phyloP scores from a whole-genome alignment of 2,797 vertebrate genomes.

The Coregonus ussuriensis region DNA sequence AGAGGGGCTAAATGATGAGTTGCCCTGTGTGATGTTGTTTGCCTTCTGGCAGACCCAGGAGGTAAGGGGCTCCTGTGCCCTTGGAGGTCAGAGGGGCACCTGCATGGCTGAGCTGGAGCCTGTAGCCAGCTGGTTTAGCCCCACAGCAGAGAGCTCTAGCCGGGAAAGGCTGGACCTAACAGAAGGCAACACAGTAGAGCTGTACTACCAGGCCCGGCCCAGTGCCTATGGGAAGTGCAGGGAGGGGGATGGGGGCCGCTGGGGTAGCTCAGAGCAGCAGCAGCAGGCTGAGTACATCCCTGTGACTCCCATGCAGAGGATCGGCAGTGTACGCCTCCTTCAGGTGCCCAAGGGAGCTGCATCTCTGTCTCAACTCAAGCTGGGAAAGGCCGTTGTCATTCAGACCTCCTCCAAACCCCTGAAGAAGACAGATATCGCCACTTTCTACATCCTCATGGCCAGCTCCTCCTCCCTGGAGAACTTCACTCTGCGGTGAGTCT shows the following conservation, averaged over 20 bases:
- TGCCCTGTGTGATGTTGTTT: constrained; percentile 88
- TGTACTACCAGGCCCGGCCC: constrained; percentile 84
- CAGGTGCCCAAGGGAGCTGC: constrained; percentile 77
- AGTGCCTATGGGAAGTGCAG: constrained; percentile 72
- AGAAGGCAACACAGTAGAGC: constrained; percentile 84
- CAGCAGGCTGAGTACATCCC: constrained; percentile 76
- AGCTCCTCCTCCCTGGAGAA: constrained; percentile 80
- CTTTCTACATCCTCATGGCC: constrained; percentile 84
- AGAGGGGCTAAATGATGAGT: constrained; percentile 63
- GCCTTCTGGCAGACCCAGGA: constrained; percentile 91
- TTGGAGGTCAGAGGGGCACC: constrained; percentile 80
- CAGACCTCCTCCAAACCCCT: constrained; percentile 80
- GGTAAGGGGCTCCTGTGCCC: constrained; percentile 82
- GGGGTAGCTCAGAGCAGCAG: constrained; percentile 54
- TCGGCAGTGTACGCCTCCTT: constrained; percentile 87
- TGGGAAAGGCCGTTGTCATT: constrained; percentile 84
- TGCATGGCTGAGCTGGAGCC: constrained; percentile 87
- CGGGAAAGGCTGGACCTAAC: constrained; percentile 76
- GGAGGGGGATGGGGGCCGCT: constrained; percentile 60
- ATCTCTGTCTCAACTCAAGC: constrained; percentile 78
- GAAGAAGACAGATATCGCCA: constrained; percentile 84
- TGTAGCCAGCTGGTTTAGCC: constrained; percentile 81
- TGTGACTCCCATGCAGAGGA: constrained; percentile 85
- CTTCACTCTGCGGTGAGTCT: constrained; percentile 89
- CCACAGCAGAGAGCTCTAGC: constrained; percentile 76